These are phyloP conservation scores for Aplysia californica DNA, from an alignment of 1,140 invertebrate species.

Conservation along the genomic window DNA sequence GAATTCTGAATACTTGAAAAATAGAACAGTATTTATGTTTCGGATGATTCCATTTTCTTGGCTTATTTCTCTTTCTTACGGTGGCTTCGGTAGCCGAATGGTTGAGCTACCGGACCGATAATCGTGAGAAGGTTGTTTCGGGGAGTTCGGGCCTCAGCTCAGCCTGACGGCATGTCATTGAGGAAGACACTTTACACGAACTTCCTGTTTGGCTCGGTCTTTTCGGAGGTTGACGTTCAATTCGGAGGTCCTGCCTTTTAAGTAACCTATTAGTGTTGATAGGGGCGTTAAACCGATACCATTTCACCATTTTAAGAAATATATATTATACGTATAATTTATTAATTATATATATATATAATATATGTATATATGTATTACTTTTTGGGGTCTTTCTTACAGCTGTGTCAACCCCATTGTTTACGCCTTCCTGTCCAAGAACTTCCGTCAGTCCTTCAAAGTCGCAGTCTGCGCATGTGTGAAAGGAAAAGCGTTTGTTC, in stretches of 20 bases:
- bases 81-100: neutral
- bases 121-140: neutral
- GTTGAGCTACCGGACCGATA: neutral
- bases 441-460: slow-evolving; percentile 76
- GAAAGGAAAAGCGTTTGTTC: slow-evolving; percentile 41
- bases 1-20: too few relatives aligned
- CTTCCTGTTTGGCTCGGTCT: too few relatives aligned
- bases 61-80: neutral
- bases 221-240: too few relatives aligned
- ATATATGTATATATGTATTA: neutral
- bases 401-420: slow-evolving; percentile 82
- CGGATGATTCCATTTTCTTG: neutral
- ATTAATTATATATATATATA: neutral
- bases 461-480: slow-evolving; percentile 65
- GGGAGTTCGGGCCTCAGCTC: too few relatives aligned
- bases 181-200: too few relatives aligned
- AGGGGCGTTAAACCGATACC: too few relatives aligned
- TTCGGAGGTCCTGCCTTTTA: too few relatives aligned
- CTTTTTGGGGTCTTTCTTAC: slow-evolving; percentile 29
- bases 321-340: neutral
- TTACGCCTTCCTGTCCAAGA: slow-evolving; percentile 84
- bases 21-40: too few relatives aligned
- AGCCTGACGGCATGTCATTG: too few relatives aligned
- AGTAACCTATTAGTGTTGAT: too few relatives aligned
- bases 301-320: too few relatives aligned